Base-by-base conservation (phyloP, 2,888 invertebrate genomes). In the Tupiocoris notatus region DNA sequence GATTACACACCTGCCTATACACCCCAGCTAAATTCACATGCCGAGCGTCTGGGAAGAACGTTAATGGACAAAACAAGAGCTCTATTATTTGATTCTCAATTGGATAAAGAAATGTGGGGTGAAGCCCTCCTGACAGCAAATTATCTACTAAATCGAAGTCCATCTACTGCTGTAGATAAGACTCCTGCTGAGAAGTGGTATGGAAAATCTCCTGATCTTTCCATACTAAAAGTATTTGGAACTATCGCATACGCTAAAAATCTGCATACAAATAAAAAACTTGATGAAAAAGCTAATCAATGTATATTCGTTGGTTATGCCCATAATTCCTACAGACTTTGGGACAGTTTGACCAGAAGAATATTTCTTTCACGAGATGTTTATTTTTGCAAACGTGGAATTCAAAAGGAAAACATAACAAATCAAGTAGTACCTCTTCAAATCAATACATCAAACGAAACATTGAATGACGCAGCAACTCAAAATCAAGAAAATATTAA, bases 211-310 rank as follows among this genome's bases (percentile, higher is more conserved):
- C n/a, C n/a, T n/a, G n/a, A n/a, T n/a, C n/a, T n/a, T 1, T 68
- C 68, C 1, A 1, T 9, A 1, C 68, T 68, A 7, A n/a, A 23
- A 21, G 56, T 74, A 16, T 74, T 74, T 56, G 74, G 74, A 1
- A 21, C 65, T 1, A 21, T 20, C n/a, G 63, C 54, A 2, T 74
- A 74, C 56, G 58, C 56, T 7, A 64, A 20, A 18, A 64, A 64
- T 9, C 64, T 64, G 3, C n/a, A 20, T 17, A 74, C 80, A 7
- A 16, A 80, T n/a, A 80, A 79, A 75, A 82, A 82, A 78, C 70
- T 82, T 7, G 81, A 83, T 56, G n/a, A 73, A 18, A 78, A 81
- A 78, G 80, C 78, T 70, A 79, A 79, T 68, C 80, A 81, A 62
- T 79, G 67, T 17, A 20, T 75, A 1, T 75, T 65, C 17, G 62